Evolutionary conservation across 2,113 vertebrate species (phyloP).

Genomic region (Sinocyclocheilus grahami): DNA sequence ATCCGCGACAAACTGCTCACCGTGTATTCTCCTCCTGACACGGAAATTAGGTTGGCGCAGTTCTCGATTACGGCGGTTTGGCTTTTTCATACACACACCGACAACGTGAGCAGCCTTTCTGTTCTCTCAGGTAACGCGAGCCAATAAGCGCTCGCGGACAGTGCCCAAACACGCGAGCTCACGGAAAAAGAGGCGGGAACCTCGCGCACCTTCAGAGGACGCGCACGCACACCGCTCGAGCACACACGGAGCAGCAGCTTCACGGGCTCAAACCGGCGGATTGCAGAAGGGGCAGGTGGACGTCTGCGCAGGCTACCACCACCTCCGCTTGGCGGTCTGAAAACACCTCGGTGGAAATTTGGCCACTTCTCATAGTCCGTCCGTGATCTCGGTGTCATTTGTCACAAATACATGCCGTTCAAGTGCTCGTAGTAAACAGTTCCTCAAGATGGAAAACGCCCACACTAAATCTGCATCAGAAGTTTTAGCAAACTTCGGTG

Average conservation of each 20-base stretch:
- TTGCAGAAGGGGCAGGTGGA: conserved; percentile 73
- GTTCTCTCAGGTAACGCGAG: conserved; percentile 69
- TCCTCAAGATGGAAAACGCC: conserved; percentile 81
- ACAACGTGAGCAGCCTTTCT: not conserved
- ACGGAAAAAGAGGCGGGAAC: conserved; percentile 52
- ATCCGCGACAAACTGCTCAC: not conserved
- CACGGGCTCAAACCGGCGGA: conserved; percentile 50
- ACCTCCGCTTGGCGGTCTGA: conserved; percentile 57
- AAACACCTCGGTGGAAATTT: conserved; percentile 63
- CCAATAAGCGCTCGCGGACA: conserved; percentile 70
- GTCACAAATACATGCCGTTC: conserved; percentile 68
- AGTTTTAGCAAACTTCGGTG: conserved; percentile 87
- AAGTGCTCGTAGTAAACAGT: conserved; percentile 58
- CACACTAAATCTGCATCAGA: conserved; percentile 84
- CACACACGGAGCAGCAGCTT: conserved; percentile 14
- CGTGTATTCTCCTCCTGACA: not conserved
- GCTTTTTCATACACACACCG: not conserved
- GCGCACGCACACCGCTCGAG: conserved; percentile 56
- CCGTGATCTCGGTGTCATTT: conserved; percentile 48
- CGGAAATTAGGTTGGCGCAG: not conserved
- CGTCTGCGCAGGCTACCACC: conserved; percentile 50
- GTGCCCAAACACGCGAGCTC: conserved; percentile 52
- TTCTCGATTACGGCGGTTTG: not conserved
- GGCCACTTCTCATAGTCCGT: conserved; percentile 26
- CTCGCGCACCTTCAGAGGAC: conserved; percentile 76